A percentile compares a stretch with the other conserved stretches of the same genome.
These are phyloP conservation scores for Epizoanthus illoricatus DNA, from an alignment of 92 coral and sea anemone genomes.

Conservation along the genomic window DNA sequence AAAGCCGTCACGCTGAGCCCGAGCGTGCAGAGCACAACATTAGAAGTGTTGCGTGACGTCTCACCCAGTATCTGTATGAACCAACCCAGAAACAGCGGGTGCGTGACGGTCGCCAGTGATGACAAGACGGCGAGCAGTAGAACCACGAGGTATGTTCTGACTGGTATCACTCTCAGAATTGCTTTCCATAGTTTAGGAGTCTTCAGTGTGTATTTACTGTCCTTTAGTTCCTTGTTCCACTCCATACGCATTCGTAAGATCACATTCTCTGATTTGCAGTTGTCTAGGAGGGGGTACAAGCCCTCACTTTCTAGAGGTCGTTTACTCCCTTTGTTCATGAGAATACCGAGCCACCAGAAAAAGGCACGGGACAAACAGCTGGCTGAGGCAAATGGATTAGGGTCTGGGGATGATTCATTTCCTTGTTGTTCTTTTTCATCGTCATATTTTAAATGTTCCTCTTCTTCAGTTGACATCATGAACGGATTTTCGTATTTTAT, in stretches of 20 bases:
- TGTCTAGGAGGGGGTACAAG: conserved; percentile 41
- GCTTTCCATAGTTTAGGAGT: conserved; percentile 42
- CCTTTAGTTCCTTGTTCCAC: conserved; percentile 34
- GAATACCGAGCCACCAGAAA: conserved; percentile 50
- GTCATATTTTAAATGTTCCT: background rate
- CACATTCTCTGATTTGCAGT: conserved; percentile 39
- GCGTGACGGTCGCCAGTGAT: background rate
- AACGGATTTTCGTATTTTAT: no score
- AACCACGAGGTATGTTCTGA: background rate
- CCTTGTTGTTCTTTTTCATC: background rate
- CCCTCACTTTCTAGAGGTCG: conserved; percentile 47
- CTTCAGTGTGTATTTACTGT: background rate
- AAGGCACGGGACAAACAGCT: conserved; percentile 39
- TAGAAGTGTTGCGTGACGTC: background rate
- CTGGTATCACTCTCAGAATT: conserved; percentile 28
- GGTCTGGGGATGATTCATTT: background rate
- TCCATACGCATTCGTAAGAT: conserved; percentile 30
- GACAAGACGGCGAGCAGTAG: background rate
- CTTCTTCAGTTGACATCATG: no score
- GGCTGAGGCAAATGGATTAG: conserved; percentile 42
- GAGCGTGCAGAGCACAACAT: background rate
- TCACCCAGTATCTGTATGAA: conserved; percentile 2
- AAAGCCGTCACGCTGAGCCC: conserved; percentile 7
- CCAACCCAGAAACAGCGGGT: background rate
- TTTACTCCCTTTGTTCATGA: conserved; percentile 36